Evolutionary conservation across 2,888 invertebrate species (phyloP).

Genomic region (Lamellibrachia satsuma): DNA sequence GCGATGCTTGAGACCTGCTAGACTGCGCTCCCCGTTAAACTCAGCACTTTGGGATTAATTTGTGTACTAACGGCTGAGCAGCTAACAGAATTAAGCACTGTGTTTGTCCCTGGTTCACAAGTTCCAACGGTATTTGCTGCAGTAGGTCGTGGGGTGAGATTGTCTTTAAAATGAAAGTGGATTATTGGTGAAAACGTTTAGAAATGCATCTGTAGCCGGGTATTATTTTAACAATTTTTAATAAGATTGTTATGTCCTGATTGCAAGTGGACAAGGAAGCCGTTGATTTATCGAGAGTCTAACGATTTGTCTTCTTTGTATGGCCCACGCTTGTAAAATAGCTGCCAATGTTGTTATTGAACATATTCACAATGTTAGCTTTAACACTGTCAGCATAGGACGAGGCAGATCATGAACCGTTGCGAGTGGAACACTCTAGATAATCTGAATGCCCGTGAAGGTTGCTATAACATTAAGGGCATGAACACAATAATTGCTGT

Average conservation of each 20-base stretch:
- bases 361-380: neutral
- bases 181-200: neutral
- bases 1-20: neutral
- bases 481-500: neutral
- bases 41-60: neutral
- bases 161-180: neutral
- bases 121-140: neutral
- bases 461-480: neutral
- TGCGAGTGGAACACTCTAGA: neutral
- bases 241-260: neutral
- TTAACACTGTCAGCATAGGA: neutral
- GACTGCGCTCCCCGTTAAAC: neutral
- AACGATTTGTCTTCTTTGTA: neutral
- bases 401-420: neutral
- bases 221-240: neutral
- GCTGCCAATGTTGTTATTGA: neutral
- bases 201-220: neutral
- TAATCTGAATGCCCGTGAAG: neutral
- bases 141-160: neutral
- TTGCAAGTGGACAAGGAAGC: neutral
- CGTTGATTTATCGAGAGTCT: neutral
- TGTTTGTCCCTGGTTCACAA: neutral
- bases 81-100: neutral
- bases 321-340: neutral
- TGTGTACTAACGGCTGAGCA: constrained; percentile 5